Conservation (phyloP, 2,113 vertebrate genomes). For the Pelodiscus sinensis region DNA sequence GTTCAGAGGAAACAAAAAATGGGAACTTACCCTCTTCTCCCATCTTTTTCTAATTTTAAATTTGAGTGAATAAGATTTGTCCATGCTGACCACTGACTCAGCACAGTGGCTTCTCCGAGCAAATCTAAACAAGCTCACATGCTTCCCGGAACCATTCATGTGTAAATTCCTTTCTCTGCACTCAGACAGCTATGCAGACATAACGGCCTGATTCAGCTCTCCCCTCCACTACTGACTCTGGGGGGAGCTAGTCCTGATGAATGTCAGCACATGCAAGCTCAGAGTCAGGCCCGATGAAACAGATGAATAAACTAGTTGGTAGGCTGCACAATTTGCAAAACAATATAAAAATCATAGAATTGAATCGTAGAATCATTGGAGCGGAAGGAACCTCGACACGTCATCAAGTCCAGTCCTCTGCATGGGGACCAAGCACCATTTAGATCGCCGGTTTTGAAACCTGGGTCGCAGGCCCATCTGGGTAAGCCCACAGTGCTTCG, state of each 20-base stretch:
- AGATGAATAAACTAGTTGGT: neutral
- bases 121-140: neutral
- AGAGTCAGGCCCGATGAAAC: neutral
- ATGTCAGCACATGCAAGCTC: no score
- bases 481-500: no score
- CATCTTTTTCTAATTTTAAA: fast-evolving
- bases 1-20: fast-evolving
- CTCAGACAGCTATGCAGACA: neutral
- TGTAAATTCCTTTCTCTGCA: fast-evolving
- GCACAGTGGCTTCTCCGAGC: neutral
- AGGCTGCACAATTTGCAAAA: neutral
- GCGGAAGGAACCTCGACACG: no score
- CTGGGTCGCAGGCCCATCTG: no score
- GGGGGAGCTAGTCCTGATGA: neutral
- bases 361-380: no score
- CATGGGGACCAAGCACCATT: no score
- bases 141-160: fast-evolving
- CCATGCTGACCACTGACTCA: neutral
- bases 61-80: neutral
- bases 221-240: neutral
- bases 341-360: no score
- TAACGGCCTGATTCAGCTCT: neutral
- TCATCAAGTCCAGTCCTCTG: no score
- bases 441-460: no score
- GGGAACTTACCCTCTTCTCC: fast-evolving